Percentiles rank a stretch among this genome's conserved stretches.
phyloP scores from a whole-genome alignment of 2,797 vertebrate genomes.

The Orientallactaga sibirica region DNA sequence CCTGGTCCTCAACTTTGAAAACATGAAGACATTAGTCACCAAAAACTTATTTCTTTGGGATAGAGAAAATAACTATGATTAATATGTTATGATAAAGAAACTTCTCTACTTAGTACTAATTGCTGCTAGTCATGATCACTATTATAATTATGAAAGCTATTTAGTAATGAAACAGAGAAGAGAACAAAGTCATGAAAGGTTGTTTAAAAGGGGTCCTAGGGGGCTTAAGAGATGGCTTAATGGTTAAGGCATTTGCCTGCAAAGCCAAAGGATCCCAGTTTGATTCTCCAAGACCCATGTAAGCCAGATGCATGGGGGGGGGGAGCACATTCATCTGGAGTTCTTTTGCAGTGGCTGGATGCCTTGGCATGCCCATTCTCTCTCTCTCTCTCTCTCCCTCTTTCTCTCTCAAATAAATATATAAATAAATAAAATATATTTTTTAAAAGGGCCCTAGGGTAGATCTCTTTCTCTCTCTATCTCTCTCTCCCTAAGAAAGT shows the following conservation, averaged over 20 bases:
- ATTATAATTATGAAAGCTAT: neutral
- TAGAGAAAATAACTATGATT: neutral
- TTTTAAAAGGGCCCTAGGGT: too few species aligned
- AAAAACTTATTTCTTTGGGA: constrained; percentile 25
- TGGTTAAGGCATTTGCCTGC: too few species aligned
- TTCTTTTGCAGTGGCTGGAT: too few species aligned
- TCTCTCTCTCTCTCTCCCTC: too few species aligned
- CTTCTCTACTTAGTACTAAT: neutral
- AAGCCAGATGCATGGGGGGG: too few species aligned
- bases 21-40: neutral
- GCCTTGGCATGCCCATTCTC: too few species aligned
- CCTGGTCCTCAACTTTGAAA: neutral
- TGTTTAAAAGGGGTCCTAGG: neutral
- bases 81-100: constrained; percentile 18
- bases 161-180: neutral
- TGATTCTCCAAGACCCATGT: too few species aligned
- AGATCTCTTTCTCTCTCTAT: neutral
- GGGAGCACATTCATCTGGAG: too few species aligned
- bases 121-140: neutral
- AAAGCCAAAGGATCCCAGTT: too few species aligned
- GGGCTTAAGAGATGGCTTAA: too few species aligned
- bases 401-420: too few species aligned
- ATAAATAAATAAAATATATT: too few species aligned
- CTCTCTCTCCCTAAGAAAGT: neutral
- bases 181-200: neutral